A percentile compares a stretch with the other conserved stretches of the same genome.
Evolutionary conservation across 2,888 invertebrate genomes (phyloP).

Genomic region (Resseliella maxima): DNA sequence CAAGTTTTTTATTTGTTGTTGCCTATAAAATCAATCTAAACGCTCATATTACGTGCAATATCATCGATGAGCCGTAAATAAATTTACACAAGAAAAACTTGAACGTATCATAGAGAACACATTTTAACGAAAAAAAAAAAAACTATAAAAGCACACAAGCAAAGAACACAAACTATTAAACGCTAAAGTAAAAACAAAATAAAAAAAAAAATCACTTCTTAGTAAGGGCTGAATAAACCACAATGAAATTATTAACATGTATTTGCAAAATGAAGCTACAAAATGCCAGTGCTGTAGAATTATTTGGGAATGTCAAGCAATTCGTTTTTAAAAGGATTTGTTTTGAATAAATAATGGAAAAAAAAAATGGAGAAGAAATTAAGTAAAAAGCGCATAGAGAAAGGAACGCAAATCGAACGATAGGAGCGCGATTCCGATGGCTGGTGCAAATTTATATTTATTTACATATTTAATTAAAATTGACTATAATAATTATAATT

Average conservation of each 20-base stretch:
- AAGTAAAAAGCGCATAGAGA: background rate
- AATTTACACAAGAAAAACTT: background rate
- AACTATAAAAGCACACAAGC: slow-evolving; percentile 11
- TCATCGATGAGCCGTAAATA: background rate
- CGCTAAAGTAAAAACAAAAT: background rate
- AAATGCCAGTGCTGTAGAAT: slow-evolving; percentile 45
- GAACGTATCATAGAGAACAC: background rate
- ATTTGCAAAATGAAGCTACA: slow-evolving; percentile 19
- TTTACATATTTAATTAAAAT: slow-evolving; percentile 19
- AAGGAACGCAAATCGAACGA: slow-evolving; percentile 7
- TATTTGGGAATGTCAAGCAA: background rate
- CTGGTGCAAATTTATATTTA: slow-evolving; percentile 45
- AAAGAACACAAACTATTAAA: slow-evolving; percentile 51
- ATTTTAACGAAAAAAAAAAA: slow-evolving; percentile 10
- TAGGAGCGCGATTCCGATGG: slow-evolving; percentile 8
- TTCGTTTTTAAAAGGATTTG: slow-evolving; percentile 12
- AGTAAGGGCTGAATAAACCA: slow-evolving; percentile 34
- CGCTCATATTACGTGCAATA: background rate
- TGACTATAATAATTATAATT: slow-evolving; percentile 47
- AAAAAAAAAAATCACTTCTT: background rate
- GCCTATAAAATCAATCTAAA: background rate
- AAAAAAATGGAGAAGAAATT: background rate
- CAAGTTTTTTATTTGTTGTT: too few species aligned
- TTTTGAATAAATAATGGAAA: background rate
- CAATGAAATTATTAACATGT: slow-evolving; percentile 18